phyloP scores from a whole-genome alignment of 2,797 vertebrate genomes.

The Poecilia wingei region DNA sequence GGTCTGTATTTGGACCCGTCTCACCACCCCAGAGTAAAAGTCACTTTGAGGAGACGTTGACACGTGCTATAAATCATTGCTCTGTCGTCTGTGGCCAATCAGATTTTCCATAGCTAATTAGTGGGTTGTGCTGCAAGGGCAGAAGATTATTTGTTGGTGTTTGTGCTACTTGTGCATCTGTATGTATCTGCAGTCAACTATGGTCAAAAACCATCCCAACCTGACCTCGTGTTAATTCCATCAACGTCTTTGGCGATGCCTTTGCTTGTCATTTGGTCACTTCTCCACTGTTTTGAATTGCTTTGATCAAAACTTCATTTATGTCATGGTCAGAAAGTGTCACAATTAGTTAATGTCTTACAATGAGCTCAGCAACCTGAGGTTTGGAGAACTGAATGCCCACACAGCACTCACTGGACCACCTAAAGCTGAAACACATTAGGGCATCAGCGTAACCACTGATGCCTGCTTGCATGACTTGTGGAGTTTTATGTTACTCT shows the following conservation, averaged over 20 bases:
- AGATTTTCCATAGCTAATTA: conserved; percentile 83
- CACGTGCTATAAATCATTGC: conserved; percentile 82
- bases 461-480: conserved; percentile 71
- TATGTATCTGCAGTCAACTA: conserved; percentile 11
- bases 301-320: conserved; percentile 31
- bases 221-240: conserved; percentile 39
- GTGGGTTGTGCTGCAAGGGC: conserved; percentile 53
- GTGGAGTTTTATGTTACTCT: conserved; percentile 74
- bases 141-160: conserved; percentile 30
- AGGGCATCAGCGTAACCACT: conserved; percentile 74
- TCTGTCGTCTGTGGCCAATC: conserved; percentile 72
- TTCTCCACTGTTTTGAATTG: conserved; percentile 40
- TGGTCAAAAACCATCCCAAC: conserved; percentile 55
- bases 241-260: conserved; percentile 22
- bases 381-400: conserved; percentile 51
- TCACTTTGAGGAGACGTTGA: conserved; percentile 79
- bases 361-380: conserved; percentile 43
- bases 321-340: conserved; percentile 42
- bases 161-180: conserved; percentile 25
- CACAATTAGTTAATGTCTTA: conserved; percentile 49
- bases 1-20: conserved; percentile 72
- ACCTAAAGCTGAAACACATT: conserved; percentile 72
- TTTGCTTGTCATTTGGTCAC: conserved; percentile 21
- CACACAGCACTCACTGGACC: conserved; percentile 51
- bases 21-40: conserved; percentile 65